Conservation (phyloP, 2,888 invertebrate genomes). For the Stomorhina lunata region DNA sequence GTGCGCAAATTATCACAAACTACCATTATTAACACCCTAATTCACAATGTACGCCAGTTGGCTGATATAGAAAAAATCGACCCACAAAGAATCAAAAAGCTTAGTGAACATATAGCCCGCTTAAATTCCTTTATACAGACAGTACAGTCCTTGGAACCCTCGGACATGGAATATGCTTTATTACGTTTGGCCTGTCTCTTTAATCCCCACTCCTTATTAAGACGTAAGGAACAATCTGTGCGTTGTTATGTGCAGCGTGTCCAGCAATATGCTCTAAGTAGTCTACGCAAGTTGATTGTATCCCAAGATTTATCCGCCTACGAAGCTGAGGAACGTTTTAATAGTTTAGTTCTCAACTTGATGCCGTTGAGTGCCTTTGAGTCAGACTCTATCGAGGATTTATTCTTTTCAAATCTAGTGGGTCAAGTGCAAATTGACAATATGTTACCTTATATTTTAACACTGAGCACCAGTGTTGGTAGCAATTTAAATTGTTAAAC, state of each 20-base stretch:
- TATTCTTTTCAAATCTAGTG: constrained; percentile 94
- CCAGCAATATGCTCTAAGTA: constrained; percentile 74
- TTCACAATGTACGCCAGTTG: constrained; percentile 83
- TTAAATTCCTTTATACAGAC: constrained; percentile 90
- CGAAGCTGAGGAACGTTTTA: constrained; percentile 80
- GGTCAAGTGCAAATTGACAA: constrained; percentile 97
- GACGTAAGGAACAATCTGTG: constrained; percentile 73
- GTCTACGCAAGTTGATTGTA: constrained; percentile 70
- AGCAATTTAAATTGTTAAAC: constrained; percentile 62
- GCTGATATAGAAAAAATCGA: constrained; percentile 85
- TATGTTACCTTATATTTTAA: constrained; percentile 95
- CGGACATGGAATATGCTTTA: constrained; percentile 93
- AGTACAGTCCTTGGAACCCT: constrained; percentile 87
- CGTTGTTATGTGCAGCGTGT: constrained; percentile 74
- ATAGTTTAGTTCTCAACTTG: constrained; percentile 82
- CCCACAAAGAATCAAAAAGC: constrained; percentile 87
- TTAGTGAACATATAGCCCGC: constrained; percentile 89
- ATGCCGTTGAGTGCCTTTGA: constrained; percentile 87
- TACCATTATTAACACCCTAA: constrained; percentile 87
- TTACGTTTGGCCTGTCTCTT: constrained; percentile 91
- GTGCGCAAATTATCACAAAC: constrained; percentile 89
- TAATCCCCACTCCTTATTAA: constrained; percentile 84
- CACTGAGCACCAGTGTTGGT: constrained; percentile 74
- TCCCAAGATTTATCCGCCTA: constrained; percentile 57
- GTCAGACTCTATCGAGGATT: constrained; percentile 90